These are phyloP conservation scores for Notospermus geniculatus DNA, from an alignment of 1,140 invertebrate genomes.

Conservation along the genomic window DNA sequence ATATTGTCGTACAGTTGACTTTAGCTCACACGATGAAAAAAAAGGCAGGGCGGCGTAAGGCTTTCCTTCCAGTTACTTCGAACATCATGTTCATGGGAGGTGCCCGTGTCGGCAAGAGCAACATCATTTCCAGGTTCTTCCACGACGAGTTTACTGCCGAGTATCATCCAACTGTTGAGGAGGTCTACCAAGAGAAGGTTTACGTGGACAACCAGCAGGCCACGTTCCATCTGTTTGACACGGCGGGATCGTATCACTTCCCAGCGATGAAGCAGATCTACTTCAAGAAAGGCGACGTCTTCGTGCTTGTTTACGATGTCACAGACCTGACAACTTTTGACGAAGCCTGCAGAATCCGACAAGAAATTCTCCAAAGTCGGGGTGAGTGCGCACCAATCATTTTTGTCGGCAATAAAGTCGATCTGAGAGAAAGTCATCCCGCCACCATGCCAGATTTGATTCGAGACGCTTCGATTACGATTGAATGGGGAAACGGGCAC, in stretches of 20 bases:
- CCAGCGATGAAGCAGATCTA: conserved; percentile 87
- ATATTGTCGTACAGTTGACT: too few relatives aligned
- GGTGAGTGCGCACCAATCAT: conserved; percentile 18
- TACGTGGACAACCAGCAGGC: conserved; percentile 60
- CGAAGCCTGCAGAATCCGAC: conserved; percentile 60
- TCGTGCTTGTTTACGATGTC: conserved; percentile 83
- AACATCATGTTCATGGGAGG: conserved; percentile 70
- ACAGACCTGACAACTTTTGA: conserved; percentile 76
- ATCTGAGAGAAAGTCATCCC: not conserved
- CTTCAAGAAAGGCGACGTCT: conserved; percentile 82
- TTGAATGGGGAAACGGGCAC: conserved; percentile 41
- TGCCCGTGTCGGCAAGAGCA: conserved; percentile 87
- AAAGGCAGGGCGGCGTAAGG: too few relatives aligned
- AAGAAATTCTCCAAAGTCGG: conserved; percentile 16
- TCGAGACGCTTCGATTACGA: conserved; percentile 14
- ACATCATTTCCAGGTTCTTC: conserved; percentile 87
- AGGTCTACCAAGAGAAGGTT: conserved; percentile 87
- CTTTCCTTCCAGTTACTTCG: too few relatives aligned
- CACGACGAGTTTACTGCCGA: conserved; percentile 70
- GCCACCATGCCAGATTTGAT: conserved; percentile 16
- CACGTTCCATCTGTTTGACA: conserved; percentile 69
- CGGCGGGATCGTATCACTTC: conserved; percentile 76
- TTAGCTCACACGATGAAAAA: too few relatives aligned
- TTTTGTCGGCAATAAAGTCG: conserved; percentile 26
- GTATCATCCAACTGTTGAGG: conserved; percentile 87